A percentile compares a stretch with the other conserved stretches of the same genome.
Evolutionary conservation across 64 coral and sea anemone genomes (phyloP).

Genomic region (Montipora efflorescens): DNA sequence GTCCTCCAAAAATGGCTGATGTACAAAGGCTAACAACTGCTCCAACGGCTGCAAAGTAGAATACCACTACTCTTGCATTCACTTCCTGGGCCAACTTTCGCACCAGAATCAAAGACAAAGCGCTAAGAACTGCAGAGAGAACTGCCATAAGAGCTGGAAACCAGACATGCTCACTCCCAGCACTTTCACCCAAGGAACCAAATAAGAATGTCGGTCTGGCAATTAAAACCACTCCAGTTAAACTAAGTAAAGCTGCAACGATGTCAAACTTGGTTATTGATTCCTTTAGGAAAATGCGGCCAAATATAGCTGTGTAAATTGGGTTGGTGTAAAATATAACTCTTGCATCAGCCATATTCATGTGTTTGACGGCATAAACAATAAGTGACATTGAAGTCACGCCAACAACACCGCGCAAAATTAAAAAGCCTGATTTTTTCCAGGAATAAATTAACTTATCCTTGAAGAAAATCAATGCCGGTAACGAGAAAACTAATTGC

Average conservation of each 20-base stretch:
- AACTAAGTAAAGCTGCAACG: slow-evolving; percentile 23
- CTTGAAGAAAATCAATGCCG: slow-evolving; percentile 36
- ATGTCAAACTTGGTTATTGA: slow-evolving; percentile 46
- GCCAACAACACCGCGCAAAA: slow-evolving; percentile 32
- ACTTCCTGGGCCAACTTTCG: slow-evolving; percentile 18
- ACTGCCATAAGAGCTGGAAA: slow-evolving; percentile 50
- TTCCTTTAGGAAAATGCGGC: slow-evolving; percentile 62
- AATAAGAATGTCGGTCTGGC: slow-evolving; percentile 63
- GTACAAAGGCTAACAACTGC: slow-evolving; percentile 14
- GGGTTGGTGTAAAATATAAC: slow-evolving; percentile 74
- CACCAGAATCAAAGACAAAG: not conserved
- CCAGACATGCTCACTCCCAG: slow-evolving; percentile 19
- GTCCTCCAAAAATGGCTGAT: slow-evolving; percentile 21
- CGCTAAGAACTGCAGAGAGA: not conserved
- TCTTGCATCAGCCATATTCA: slow-evolving; percentile 66
- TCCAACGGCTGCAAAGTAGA: slow-evolving; percentile 58
- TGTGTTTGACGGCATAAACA: slow-evolving; percentile 61
- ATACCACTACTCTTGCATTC: slow-evolving; percentile 33
- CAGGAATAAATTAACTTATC: slow-evolving; percentile 24
- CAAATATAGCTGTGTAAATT: slow-evolving; percentile 49
- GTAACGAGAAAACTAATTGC: slow-evolving; percentile 16
- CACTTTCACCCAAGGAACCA: not conserved
- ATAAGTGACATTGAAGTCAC: slow-evolving; percentile 9
- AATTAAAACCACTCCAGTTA: slow-evolving; percentile 61
- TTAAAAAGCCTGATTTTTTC: not conserved